Evolutionary conservation across 2,888 invertebrate genomes (phyloP), one percentile per base, ranked within the genome.

Genomic region (Xanthorhoe spadicearia): DNA sequence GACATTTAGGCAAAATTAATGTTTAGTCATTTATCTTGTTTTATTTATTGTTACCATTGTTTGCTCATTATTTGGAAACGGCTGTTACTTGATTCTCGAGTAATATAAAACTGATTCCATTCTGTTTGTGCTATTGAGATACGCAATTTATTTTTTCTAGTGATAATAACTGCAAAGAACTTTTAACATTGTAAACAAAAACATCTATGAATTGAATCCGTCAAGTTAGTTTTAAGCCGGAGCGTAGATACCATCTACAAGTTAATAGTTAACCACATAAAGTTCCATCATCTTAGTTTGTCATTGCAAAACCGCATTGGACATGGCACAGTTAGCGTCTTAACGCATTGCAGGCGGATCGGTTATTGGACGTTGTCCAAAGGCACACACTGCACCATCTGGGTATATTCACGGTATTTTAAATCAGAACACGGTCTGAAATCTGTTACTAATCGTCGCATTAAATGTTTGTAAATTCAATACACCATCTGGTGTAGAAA

Each of bases 401-500:
- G 56, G n/a, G 46, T 28, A 35, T 4, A 4, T 35, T 15, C 35
- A 19, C 50, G 32, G 32, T 32, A 28, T 19, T n/a, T 35, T 55
- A 35, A 19, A 49, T 13, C 13, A 18, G 19, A 35, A 17, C 38
- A 43, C 15, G 15, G 8, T 38, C 8, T 19, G 49, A 51, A 32
- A 56, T 56, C 62, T 28, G 13, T 43, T 28, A 17, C 15, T 19
- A 61, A 50, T 50, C 15, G 43, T 43, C 19, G 23, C 28, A 32
- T 43, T 18, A 35, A 51, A 52, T 58, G 32, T 63, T 53, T 57
- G 49, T 53, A 61, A 23, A 23, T 61, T 68, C 53, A 58, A 61
- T 46, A 32, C 17, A 61, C 49, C 51, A 54, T 49, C 57, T n/a
- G 75, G 74, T 73, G 70, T 71, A 77, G 77, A 73, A 77, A 79